phyloP scores from a whole-genome alignment of 2,888 invertebrate species.

The Trissolcus japonicus region DNA sequence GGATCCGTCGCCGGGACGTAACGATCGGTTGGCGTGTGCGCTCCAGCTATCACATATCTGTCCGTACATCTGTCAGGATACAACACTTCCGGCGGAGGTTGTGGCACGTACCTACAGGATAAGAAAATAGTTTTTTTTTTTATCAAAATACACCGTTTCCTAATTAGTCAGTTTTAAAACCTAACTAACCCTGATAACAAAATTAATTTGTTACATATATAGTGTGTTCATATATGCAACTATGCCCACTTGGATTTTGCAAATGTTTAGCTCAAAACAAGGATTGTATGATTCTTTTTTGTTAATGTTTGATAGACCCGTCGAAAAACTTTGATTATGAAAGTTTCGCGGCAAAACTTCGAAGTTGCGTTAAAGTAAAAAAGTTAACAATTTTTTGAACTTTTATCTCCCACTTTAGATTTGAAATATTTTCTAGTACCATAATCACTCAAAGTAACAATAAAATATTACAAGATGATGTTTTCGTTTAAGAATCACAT shows the following conservation, averaged over 20 bases:
- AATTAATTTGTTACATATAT: no score
- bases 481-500: no score
- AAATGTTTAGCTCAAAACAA: not conserved
- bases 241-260: no score
- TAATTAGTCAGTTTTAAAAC: no score
- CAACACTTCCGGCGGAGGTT: slow-evolving; percentile 73
- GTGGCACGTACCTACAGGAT: slow-evolving; percentile 79
- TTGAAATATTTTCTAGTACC: not conserved
- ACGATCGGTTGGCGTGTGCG: slow-evolving; percentile 84
- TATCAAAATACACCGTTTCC: not conserved
- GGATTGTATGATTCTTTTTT: no score
- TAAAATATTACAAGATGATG: no score
- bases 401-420: not conserved
- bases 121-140: not conserved
- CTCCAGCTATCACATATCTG: slow-evolving; percentile 82
- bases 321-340: not conserved
- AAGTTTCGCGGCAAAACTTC: not conserved
- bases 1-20: slow-evolving; percentile 80
- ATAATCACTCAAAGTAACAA: no score
- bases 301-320: no score
- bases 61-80: slow-evolving; percentile 75
- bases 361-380: no score
- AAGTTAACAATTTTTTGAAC: not conserved
- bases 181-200: no score
- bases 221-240: no score